Percentiles rank a stretch among this genome's conserved stretches.
Conservation (phyloP, 2,113 vertebrate genomes). For the Diadophis punctatus region DNA sequence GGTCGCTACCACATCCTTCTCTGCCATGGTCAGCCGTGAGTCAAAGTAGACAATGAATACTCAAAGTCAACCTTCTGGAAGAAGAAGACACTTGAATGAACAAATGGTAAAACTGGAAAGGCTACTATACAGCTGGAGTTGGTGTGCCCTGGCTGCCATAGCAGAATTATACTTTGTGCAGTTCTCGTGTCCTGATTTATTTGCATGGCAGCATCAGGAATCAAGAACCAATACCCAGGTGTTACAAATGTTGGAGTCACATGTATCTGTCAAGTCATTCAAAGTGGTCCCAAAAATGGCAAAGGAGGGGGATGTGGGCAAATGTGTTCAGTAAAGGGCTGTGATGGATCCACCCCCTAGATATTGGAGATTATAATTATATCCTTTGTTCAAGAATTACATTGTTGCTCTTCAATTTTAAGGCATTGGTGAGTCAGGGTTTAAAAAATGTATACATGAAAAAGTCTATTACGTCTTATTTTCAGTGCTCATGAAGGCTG, state of each 20-base stretch:
- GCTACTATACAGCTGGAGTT: not conserved
- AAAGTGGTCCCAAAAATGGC: not conserved
- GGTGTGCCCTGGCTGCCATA: not conserved
- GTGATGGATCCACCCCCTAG: not conserved
- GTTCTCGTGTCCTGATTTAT: not conserved
- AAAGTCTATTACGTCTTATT: not conserved
- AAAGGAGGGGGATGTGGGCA: not conserved
- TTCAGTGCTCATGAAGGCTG: not conserved
- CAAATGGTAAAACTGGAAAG: not conserved
- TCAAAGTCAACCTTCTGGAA: not conserved
- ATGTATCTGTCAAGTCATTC: not conserved
- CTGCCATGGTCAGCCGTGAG: not conserved
- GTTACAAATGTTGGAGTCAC: not conserved
- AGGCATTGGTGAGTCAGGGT: not conserved
- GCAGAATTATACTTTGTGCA: not conserved
- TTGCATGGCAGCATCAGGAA: not conserved
- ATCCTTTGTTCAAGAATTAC: not conserved
- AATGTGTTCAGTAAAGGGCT: not conserved
- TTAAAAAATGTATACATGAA: not conserved
- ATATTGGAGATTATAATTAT: not conserved
- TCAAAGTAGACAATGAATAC: not conserved
- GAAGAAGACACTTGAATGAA: not conserved
- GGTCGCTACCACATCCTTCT: not conserved
- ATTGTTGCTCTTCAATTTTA: not conserved
- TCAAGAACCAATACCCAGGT: not conserved